Evolutionary conservation across 2,888 invertebrate genomes (phyloP).

Genomic region (Cryptosula pallasiana): DNA sequence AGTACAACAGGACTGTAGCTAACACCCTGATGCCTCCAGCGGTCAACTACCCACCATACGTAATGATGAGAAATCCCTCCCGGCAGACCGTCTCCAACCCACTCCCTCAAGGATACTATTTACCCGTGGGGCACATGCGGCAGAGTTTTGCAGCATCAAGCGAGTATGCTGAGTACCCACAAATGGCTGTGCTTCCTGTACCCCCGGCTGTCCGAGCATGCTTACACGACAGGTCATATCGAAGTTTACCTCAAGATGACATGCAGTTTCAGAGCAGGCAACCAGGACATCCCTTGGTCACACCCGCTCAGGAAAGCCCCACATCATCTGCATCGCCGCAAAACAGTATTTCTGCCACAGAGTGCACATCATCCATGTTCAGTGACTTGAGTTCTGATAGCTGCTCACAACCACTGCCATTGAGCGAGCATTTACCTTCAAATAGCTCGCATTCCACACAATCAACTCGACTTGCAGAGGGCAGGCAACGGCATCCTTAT

Average conservation of each 20-base stretch:
- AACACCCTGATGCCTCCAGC: background rate
- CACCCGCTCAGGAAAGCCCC: background rate
- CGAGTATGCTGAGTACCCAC: background rate
- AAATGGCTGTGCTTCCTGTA: background rate
- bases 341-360: background rate
- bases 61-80: background rate
- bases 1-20: background rate
- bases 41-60: background rate
- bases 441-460: background rate
- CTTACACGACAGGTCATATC: slow-evolving; percentile 1
- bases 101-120: background rate
- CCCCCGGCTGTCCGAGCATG: slow-evolving; percentile 1
- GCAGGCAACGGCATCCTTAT: slow-evolving; percentile 49
- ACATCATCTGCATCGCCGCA: background rate
- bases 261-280: background rate
- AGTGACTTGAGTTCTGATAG: background rate
- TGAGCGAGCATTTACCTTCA: background rate
- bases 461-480: background rate
- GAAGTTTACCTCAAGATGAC: background rate
- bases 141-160: background rate
- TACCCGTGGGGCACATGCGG: background rate
- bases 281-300: background rate
- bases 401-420: background rate
- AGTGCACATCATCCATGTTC: background rate
- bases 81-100: background rate